Percentiles rank a stretch among this genome's conserved stretches.
Evolutionary conservation across 2,888 invertebrate species (phyloP).

Genomic region (Poecilus cupreus): DNA sequence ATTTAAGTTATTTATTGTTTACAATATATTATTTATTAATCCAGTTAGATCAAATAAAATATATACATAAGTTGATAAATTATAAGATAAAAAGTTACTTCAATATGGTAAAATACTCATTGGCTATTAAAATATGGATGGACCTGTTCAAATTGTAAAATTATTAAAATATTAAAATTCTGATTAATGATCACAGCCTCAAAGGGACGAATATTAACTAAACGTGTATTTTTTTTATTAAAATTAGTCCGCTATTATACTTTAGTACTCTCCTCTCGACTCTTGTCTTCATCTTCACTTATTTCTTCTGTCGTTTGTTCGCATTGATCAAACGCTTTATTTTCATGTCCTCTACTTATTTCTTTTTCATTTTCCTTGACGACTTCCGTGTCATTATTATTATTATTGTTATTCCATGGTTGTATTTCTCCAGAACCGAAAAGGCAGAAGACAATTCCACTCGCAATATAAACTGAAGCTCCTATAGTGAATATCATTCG

Average conservation of each 20-base stretch:
- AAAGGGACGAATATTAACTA: not conserved
- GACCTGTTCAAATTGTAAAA: not conserved
- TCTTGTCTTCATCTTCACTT: not conserved
- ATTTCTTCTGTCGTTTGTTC: slow-evolving; percentile 9
- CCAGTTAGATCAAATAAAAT: not conserved
- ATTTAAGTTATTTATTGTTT: no score
- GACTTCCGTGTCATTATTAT: slow-evolving; percentile 61
- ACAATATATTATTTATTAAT: not conserved
- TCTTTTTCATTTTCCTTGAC: slow-evolving; percentile 30
- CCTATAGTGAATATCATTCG: slow-evolving; percentile 84
- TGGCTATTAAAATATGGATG: not conserved
- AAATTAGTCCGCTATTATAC: slow-evolving; percentile 14
- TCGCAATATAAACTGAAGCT: slow-evolving; percentile 80
- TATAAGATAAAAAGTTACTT: not conserved
- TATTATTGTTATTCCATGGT: slow-evolving; percentile 82
- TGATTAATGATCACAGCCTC: slow-evolving; percentile 1
- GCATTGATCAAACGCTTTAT: slow-evolving; percentile 46
- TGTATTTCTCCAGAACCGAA: slow-evolving; percentile 84
- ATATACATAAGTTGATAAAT: not conserved
- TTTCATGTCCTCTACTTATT: slow-evolving; percentile 21
- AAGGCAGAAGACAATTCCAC: slow-evolving; percentile 81
- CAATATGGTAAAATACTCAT: not conserved
- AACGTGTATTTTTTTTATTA: not conserved
- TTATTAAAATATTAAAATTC: not conserved
- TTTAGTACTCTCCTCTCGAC: slow-evolving; percentile 51